phyloP scores from a whole-genome alignment of 1,140 invertebrate genomes.

The Diorhabda carinulata region DNA sequence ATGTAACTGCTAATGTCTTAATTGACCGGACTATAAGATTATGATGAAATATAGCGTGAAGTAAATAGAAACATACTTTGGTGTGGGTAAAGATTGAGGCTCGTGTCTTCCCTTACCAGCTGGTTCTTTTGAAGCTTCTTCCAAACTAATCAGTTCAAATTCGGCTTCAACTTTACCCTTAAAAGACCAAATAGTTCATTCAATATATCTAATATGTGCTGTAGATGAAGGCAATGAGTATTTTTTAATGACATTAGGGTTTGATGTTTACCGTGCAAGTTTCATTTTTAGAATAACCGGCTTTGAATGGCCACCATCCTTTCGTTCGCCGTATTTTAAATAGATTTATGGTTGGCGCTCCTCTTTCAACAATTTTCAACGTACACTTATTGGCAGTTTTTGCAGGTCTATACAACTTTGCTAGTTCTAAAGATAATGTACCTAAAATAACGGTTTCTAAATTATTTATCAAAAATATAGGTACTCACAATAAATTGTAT shows the following conservation, averaged over 20 bases:
- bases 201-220: background rate
- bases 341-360: conserved; percentile 66
- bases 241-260: too few species aligned
- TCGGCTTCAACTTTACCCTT: conserved; percentile 65
- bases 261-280: conserved; percentile 47
- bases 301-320: conserved; percentile 81
- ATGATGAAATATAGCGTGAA: background rate
- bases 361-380: conserved; percentile 56
- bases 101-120: conserved; percentile 59
- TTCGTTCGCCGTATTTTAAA: conserved; percentile 68
- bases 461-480: too few species aligned
- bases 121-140: conserved; percentile 57
- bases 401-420: conserved; percentile 46
- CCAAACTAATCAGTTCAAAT: conserved; percentile 55
- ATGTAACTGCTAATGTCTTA: too few species aligned
- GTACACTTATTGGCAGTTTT: conserved; percentile 57
- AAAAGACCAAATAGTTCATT: conserved; percentile 23
- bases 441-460: conserved; percentile 34
- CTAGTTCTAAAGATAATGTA: conserved; percentile 46
- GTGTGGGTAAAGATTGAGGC: conserved; percentile 56
- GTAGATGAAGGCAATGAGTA: too few species aligned
- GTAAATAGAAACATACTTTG: conserved; percentile 51
- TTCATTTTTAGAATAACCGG: conserved; percentile 42
- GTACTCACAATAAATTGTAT: too few species aligned
- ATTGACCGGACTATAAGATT: too few species aligned